Conservation (phyloP, 1,140 invertebrate species). For the Ceratina calcarata region DNA sequence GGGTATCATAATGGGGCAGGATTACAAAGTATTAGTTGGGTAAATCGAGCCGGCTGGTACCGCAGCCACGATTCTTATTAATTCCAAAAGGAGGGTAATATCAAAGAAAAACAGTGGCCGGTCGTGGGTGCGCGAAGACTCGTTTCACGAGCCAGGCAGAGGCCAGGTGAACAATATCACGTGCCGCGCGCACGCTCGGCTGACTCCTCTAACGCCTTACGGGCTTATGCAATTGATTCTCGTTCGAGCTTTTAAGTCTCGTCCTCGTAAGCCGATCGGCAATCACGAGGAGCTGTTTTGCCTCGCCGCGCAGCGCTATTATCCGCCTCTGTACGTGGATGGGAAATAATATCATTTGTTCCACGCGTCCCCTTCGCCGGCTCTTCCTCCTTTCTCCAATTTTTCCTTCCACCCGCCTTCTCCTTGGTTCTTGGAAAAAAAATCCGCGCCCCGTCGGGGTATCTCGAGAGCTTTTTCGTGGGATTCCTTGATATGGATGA, state of each 20-base stretch:
- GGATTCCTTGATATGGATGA: background rate
- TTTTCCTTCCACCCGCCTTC: background rate
- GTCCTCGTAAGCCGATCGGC: slow-evolving; percentile 53
- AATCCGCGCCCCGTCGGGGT: background rate
- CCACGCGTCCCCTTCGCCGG: background rate
- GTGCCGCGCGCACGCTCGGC: slow-evolving; percentile 46
- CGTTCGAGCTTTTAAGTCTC: slow-evolving; percentile 55
- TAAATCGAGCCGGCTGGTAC: no score
- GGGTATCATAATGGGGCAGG: no score
- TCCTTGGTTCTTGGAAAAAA: background rate
- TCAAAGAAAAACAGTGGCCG: background rate
- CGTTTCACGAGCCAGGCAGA: slow-evolving; percentile 7
- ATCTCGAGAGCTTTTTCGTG: background rate
- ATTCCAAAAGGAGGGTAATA: background rate
- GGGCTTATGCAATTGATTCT: slow-evolving; percentile 55
- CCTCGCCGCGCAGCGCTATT: slow-evolving; percentile 26
- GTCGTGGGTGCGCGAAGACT: slow-evolving; percentile 1
- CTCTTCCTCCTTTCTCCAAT: background rate
- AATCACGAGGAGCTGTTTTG: slow-evolving; percentile 44
- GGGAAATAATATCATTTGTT: slow-evolving; percentile 35
- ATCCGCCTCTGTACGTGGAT: slow-evolving; percentile 28
- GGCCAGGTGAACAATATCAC: slow-evolving; percentile 19
- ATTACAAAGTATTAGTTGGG: no score
- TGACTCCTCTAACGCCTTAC: slow-evolving; percentile 43
- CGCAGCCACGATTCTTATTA: background rate